Conservation (phyloP, 2,797 vertebrate species). For the Allochrocebus solatus region DNA sequence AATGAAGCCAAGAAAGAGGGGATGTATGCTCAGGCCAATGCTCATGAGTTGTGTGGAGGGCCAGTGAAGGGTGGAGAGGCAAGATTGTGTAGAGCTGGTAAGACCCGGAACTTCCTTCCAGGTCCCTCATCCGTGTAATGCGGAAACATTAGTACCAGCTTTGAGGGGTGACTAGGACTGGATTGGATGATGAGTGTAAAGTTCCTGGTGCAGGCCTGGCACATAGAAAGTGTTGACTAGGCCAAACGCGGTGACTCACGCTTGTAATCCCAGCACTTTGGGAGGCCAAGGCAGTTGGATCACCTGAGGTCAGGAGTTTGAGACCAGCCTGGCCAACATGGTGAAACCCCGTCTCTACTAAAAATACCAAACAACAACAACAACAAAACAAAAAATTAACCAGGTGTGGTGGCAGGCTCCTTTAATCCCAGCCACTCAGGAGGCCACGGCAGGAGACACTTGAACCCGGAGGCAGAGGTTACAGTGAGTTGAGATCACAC, state of each 20-base stretch:
- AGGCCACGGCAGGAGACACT: neutral
- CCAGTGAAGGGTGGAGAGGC: too few species aligned
- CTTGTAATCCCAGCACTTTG: neutral
- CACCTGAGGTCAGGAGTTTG: neutral
- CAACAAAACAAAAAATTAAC: neutral
- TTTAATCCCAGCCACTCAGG: neutral
- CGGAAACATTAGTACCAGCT: rapidly evolving
- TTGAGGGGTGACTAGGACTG: neutral
- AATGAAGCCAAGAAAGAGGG: neutral
- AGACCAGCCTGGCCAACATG: neutral
- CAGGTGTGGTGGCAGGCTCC: too few species aligned
- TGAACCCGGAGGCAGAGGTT: neutral
- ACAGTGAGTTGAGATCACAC: neutral
- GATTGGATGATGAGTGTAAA: too few species aligned
- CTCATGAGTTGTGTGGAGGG: neutral
- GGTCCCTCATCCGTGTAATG: neutral
- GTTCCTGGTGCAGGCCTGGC: neutral
- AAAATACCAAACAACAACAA: neutral
- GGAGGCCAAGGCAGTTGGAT: neutral
- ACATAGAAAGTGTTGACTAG: rapidly evolving
- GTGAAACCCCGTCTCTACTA: neutral
- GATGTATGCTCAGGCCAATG: neutral
- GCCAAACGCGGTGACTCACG: neutral
- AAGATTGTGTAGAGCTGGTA: too few species aligned
- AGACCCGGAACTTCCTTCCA: neutral